phyloP scores from a whole-genome alignment of 2,113 vertebrate species.

The Gavia stellata region DNA sequence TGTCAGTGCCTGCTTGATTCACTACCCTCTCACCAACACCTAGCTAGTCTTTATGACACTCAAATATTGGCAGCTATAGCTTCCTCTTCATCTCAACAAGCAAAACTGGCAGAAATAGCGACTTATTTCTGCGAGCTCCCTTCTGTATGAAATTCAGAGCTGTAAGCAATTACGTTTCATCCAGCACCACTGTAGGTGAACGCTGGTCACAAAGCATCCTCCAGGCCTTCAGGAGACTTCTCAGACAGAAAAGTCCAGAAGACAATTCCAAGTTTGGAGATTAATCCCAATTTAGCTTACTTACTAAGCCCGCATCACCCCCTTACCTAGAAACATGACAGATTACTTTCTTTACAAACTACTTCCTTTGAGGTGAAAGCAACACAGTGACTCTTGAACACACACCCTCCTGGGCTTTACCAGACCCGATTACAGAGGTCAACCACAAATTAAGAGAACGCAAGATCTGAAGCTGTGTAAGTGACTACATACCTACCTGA shows the following conservation, averaged over 20 bases:
- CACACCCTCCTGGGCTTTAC: background rate
- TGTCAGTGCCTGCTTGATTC: background rate
- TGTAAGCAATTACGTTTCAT: background rate
- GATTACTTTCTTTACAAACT: background rate
- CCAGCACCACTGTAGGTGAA: background rate
- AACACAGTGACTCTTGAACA: background rate
- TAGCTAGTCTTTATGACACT: background rate
- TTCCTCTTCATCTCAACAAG: background rate
- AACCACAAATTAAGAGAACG: fast-evolving
- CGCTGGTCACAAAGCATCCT: background rate
- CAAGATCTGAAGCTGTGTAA: background rate
- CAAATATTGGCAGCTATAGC: background rate
- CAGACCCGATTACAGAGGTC: background rate
- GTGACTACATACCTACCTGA: background rate
- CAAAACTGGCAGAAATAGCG: background rate
- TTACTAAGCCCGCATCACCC: background rate
- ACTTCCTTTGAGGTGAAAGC: background rate
- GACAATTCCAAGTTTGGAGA: background rate
- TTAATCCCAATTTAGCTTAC: background rate
- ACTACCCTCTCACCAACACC: background rate
- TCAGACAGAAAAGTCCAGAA: background rate
- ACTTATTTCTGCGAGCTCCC: background rate
- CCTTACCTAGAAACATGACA: background rate
- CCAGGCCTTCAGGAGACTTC: background rate
- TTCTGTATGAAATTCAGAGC: background rate